Percentiles rank a stretch among this genome's conserved stretches.
These are phyloP conservation scores for Panthera uncia DNA, from an alignment of 2,113 vertebrate genomes.

Conservation along the genomic window DNA sequence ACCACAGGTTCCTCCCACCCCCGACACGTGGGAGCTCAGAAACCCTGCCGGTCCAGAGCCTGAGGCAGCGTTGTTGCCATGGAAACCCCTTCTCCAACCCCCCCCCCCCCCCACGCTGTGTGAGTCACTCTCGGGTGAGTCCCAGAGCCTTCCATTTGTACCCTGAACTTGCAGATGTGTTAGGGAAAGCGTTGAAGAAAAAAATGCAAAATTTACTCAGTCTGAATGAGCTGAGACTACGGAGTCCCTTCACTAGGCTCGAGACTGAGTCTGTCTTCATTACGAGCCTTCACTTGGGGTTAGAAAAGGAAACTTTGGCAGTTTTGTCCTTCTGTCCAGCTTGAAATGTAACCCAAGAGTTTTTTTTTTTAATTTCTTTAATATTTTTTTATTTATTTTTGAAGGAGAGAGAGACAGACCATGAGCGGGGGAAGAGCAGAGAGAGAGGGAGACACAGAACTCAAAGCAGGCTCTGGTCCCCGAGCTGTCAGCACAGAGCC, in stretches of 20 bases:
- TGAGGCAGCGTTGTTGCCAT: background rate
- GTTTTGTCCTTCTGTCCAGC: background rate
- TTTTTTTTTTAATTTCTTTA: no score
- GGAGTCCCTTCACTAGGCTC: background rate
- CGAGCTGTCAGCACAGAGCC: no score
- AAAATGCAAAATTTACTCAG: background rate
- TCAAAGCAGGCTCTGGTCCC: no score
- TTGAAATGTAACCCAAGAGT: background rate
- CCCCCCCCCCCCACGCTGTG: background rate
- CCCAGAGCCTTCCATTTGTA: background rate
- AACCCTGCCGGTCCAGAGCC: no score
- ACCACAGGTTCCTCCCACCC: rapidly evolving
- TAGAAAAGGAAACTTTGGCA: no score
- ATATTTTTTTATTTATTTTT: no score
- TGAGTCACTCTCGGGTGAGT: rapidly evolving
- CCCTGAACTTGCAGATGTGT: no score
- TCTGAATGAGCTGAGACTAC: background rate
- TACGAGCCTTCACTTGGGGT: no score
- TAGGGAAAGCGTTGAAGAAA: background rate
- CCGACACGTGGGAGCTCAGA: background rate
- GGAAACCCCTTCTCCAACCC: background rate
- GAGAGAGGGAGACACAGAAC: no score
- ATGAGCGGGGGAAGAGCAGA: no score
- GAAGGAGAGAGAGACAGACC: no score
- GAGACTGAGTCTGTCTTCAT: rapidly evolving